Percentiles rank a stretch among this genome's conserved stretches.
These are phyloP conservation scores for Diarsia brunnea DNA, from an alignment of 2,888 invertebrate genomes.

Conservation along the genomic window DNA sequence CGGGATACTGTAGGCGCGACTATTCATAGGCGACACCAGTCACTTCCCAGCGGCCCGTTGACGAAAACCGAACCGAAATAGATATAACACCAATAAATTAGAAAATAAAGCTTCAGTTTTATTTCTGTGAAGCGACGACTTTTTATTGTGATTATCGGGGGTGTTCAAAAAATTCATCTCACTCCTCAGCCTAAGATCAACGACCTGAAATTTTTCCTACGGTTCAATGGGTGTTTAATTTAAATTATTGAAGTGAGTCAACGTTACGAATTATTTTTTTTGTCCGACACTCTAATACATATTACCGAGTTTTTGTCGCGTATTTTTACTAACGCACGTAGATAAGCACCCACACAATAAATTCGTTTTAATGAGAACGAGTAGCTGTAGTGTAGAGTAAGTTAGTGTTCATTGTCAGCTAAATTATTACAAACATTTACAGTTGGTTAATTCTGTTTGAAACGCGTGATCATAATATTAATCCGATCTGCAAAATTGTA, in stretches of 20 bases:
- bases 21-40: slow-evolving; percentile 83
- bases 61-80: slow-evolving; percentile 86
- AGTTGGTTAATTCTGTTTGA: slow-evolving; percentile 39
- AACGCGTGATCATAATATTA: slow-evolving; percentile 45
- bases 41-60: slow-evolving; percentile 77
- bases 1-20: slow-evolving; percentile 74
- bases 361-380: slow-evolving; percentile 65
- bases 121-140: slow-evolving; percentile 78
- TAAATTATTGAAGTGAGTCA: slow-evolving; percentile 77
- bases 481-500: slow-evolving; percentile 30
- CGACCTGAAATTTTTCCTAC: slow-evolving; percentile 82
- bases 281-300: slow-evolving; percentile 58
- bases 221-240: slow-evolving; percentile 79
- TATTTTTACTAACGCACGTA: slow-evolving; percentile 65
- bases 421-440: slow-evolving; percentile 67
- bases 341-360: slow-evolving; percentile 63
- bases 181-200: slow-evolving; percentile 73
- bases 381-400: slow-evolving; percentile 63
- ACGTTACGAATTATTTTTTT: slow-evolving; percentile 64
- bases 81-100: slow-evolving; percentile 86
- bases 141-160: slow-evolving; percentile 85
- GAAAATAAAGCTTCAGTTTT: slow-evolving; percentile 81
- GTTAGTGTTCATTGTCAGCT: slow-evolving; percentile 66
- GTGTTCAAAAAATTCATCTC: slow-evolving; percentile 75
- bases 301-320: slow-evolving; percentile 61